Conservation (phyloP, 1,140 invertebrate species). For the Reticulitermes speratus region DNA sequence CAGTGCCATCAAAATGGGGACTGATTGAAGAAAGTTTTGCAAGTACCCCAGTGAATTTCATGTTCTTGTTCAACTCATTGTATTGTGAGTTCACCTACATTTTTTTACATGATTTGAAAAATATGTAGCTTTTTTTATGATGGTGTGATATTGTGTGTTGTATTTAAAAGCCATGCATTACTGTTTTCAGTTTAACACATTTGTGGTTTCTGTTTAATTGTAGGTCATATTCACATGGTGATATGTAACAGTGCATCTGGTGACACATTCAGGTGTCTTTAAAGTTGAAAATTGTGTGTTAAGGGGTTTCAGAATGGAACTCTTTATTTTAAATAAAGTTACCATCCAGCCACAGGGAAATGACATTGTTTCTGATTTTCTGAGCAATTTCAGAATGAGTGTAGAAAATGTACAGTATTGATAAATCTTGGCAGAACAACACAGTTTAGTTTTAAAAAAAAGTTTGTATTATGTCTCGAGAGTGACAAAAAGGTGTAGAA, state of each 20-base stretch:
- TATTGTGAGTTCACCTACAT: not conserved
- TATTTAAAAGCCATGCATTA: not conserved
- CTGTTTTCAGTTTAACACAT: not conserved
- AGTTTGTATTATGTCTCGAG: too few relatives aligned
- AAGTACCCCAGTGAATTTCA: not conserved
- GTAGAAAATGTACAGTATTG: too few relatives aligned
- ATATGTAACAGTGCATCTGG: not conserved
- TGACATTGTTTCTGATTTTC: not conserved
- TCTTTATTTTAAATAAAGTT: slow-evolving; percentile 1
- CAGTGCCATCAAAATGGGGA: not conserved
- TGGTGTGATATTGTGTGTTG: not conserved
- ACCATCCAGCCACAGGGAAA: not conserved
- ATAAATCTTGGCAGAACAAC: too few relatives aligned
- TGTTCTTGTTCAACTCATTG: not conserved
- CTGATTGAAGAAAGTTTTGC: not conserved
- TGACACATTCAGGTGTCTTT: not conserved
- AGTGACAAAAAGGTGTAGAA: too few relatives aligned
- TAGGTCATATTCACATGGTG: not conserved
- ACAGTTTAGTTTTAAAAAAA: too few relatives aligned
- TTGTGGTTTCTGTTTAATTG: not conserved
- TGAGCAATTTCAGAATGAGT: not conserved
- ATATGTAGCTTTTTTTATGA: not conserved
- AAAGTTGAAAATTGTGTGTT: not conserved
- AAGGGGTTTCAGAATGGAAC: not conserved
- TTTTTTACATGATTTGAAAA: not conserved